Conservation (phyloP, 1,140 invertebrate genomes). For the Drosophila orosa region DNA sequence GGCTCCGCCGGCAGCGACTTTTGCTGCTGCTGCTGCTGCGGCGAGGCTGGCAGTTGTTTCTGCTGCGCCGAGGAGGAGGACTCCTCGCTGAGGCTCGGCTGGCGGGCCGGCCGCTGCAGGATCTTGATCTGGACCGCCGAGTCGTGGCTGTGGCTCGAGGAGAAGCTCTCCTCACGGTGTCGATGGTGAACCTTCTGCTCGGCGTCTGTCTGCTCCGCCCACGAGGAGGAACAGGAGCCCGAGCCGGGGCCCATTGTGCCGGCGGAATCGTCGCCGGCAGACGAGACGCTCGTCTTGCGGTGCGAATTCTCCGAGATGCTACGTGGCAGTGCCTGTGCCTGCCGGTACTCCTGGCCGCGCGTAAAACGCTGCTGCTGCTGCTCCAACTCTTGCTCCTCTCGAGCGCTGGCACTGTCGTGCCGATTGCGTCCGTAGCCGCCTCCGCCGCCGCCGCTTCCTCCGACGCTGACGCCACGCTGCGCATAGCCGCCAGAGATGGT, state of each 20-base stretch:
- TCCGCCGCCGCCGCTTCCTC: slow-evolving; percentile 49
- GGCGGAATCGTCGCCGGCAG: slow-evolving; percentile 62
- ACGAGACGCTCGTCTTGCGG: slow-evolving; percentile 81
- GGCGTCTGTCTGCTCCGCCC: slow-evolving; percentile 82
- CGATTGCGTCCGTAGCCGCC: slow-evolving; percentile 73
- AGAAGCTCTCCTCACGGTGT: slow-evolving; percentile 77
- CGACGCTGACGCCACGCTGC: slow-evolving; percentile 35
- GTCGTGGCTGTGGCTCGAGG: slow-evolving; percentile 78
- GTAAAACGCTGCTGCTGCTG: slow-evolving; percentile 55
- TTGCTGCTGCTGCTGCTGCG: slow-evolving; percentile 16
- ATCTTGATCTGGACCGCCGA: slow-evolving; percentile 81
- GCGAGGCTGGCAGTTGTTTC: slow-evolving; percentile 30
- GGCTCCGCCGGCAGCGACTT: slow-evolving; percentile 44
- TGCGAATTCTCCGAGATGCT: slow-evolving; percentile 84
- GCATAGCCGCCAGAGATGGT: slow-evolving; percentile 63
- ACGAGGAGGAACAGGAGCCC: slow-evolving; percentile 67
- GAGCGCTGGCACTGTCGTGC: slow-evolving; percentile 74
- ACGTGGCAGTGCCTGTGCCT: slow-evolving; percentile 67
- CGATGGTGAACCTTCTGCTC: slow-evolving; percentile 73
- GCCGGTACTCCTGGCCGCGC: slow-evolving; percentile 62
- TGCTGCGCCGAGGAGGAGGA: slow-evolving; percentile 21
- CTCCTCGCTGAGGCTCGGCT: slow-evolving; percentile 80
- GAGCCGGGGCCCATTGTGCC: slow-evolving; percentile 15
- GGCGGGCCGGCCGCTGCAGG: slow-evolving; percentile 72
- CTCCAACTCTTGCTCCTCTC: slow-evolving; percentile 58